These are phyloP conservation scores for Aphis gossypii DNA, from an alignment of 1,140 invertebrate genomes.

Conservation along the genomic window DNA sequence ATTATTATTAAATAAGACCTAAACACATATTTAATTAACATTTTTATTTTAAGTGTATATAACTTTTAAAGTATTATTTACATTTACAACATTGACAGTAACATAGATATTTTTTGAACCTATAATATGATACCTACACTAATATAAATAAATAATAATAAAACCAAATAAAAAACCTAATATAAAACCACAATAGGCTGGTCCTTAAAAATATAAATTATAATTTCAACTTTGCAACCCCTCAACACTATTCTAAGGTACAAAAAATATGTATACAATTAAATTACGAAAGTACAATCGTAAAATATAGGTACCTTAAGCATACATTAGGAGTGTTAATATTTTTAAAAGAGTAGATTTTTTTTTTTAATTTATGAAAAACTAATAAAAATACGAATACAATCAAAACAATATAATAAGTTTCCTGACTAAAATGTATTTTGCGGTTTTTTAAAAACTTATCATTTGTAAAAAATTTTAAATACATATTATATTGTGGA, in stretches of 20 bases:
- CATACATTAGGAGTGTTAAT: neutral
- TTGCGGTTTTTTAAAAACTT: neutral
- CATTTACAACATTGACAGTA: neutral
- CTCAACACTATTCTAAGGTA: neutral
- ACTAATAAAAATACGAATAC: neutral
- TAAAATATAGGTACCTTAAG: no score
- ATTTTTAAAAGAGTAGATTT: neutral
- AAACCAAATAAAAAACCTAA: no score
- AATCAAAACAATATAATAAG: neutral
- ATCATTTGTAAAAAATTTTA: neutral
- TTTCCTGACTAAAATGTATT: neutral
- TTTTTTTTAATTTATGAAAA: no score
- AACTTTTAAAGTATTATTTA: neutral
- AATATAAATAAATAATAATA: neutral
- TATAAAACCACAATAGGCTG: neutral
- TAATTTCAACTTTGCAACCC: neutral
- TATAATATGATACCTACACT: neutral
- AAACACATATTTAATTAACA: no score
- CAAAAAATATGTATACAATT: neutral
- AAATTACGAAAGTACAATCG: neutral
- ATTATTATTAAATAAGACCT: neutral
- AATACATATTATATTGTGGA: neutral
- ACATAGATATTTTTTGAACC: neutral
- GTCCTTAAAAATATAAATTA: neutral
- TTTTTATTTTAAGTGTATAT: neutral